Conservation (phyloP, 2,113 vertebrate genomes). For the Mixornis gularis region DNA sequence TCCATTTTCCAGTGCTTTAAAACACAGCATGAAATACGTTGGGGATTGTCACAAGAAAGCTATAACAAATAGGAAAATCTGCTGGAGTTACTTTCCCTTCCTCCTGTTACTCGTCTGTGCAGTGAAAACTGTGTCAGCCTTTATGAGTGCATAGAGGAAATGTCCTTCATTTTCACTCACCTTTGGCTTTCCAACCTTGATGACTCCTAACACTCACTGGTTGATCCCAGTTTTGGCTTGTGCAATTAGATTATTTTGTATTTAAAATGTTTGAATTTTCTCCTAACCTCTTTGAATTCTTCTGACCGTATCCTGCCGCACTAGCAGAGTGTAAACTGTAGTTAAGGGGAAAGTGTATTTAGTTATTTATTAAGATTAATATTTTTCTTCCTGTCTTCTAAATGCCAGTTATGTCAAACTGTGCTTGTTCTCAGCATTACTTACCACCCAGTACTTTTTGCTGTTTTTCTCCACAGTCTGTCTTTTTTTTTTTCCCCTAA, state of each 20-base stretch:
- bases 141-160: background rate
- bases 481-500: background rate
- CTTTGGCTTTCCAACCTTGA: background rate
- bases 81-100: background rate
- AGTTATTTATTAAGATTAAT: background rate
- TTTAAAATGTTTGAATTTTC: background rate
- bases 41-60: background rate
- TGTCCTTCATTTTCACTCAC: background rate
- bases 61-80: background rate
- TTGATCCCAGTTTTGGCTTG: background rate
- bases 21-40: background rate
- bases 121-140: background rate
- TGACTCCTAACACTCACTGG: background rate
- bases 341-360: background rate
- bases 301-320: background rate
- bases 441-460: background rate
- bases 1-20: background rate
- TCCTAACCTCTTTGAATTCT: background rate
- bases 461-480: background rate
- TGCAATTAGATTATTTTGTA: background rate
- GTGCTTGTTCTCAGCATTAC: background rate
- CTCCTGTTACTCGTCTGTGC: background rate
- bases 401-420: background rate
- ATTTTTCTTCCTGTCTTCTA: background rate
- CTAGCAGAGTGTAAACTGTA: background rate